phyloP scores from a whole-genome alignment of 2,113 vertebrate genomes.

The Tupaia tana region DNA sequence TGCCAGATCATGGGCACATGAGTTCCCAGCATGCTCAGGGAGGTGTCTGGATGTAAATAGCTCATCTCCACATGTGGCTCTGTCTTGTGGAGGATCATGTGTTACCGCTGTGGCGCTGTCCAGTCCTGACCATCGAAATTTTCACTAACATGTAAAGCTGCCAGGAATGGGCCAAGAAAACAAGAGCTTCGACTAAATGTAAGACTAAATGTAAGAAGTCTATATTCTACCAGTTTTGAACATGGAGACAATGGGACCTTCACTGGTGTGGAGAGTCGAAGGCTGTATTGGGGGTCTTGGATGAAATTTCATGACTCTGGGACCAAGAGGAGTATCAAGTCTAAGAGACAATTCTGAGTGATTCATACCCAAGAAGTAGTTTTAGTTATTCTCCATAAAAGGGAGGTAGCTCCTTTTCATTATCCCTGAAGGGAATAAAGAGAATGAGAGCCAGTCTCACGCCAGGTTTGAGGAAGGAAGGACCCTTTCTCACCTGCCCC shows the following conservation, averaged over 20 bases:
- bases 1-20: too few relatives aligned
- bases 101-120: too few relatives aligned
- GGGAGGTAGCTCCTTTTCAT: not conserved
- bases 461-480: not conserved
- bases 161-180: not conserved
- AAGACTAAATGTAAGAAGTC: not conserved
- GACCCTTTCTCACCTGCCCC: not conserved
- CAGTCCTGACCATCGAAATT: too few relatives aligned
- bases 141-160: not conserved
- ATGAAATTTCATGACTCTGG: not conserved
- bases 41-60: too few relatives aligned
- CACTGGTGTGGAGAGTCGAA: not conserved
- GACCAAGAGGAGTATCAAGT: accelerated
- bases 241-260: not conserved
- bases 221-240: not conserved
- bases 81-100: too few relatives aligned
- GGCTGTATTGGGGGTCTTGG: not conserved
- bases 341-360: not conserved
- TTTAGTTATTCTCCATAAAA: not conserved
- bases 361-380: not conserved
- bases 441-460: not conserved
- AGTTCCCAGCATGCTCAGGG: too few relatives aligned
- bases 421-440: not conserved
- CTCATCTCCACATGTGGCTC: too few relatives aligned
- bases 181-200: not conserved